Base-by-base conservation (phyloP, 2,888 invertebrate genomes). In the Drosophila villosipedis region DNA sequence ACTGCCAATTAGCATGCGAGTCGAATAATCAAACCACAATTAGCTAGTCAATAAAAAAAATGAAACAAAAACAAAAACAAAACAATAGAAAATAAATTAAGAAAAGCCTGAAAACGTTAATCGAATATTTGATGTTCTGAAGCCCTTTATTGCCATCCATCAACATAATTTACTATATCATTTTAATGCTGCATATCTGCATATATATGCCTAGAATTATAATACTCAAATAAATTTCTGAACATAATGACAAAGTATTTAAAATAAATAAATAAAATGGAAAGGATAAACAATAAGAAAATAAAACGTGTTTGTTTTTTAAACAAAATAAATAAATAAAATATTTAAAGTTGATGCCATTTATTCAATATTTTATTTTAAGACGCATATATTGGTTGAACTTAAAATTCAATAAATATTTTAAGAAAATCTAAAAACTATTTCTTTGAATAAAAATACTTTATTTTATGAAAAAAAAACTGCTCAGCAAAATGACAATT, bases 1-100 rank as follows among this genome's bases (percentile, higher is more conserved):
- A 84, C 77, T 73, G 80, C 62, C 50, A 35, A 65, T 80, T 65
- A 65, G 68, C 80, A 87, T 84, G 84, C 84, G 68, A 87, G 6
- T 62, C 57, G 60, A 60, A 55, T 59, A 60, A 63, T 64, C 54
- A 52, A 43, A 47, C 16, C 41, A 41, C 16, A 54, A 76, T 76
- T 68, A 68, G 25, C 14, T 30, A 43, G 25, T 47, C 47, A 22
- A 47, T 14, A 14, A 55, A 55, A 25, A 53, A 43, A 35, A 47
- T 14, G 14, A 55, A 55, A 53, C 35, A 35, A n/a, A 73, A 68
- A 35, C 1, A 4, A 35, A 35, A 2, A 35, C 16, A 35, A 5
- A 52, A 30, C n/a, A 53, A 59, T 35, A 31, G 60, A 43, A 31
- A 16, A 47, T 50, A 59, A 55, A 68, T 54, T 37, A 41, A 25